Base-by-base conservation (phyloP, 2,797 vertebrate genomes). In the Cirrhinus mrigala region DNA sequence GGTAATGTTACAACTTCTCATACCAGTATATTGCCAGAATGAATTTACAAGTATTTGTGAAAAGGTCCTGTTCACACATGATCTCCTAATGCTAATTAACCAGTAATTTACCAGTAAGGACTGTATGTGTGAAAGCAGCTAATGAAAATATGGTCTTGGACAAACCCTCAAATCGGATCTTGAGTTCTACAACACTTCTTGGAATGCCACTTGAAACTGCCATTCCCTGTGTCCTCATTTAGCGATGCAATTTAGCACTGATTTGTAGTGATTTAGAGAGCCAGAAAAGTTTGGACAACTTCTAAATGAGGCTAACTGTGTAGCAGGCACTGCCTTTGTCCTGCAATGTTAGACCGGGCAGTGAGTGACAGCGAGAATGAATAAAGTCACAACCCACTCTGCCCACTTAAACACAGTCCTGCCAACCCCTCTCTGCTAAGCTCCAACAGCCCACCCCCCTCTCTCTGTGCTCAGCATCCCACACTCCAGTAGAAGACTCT, bases 391-490 rank as follows among this genome's bases (percentile, higher is more conserved):
- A 10, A 4, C 29, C 29, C 58, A 75, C 2, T n/a, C 27, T 75
- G 56, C 27, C 58, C 81, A 50, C 58, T 64, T 40, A 68, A 66
- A 76, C 40, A 64, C 58, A 64, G 77, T 27, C 40, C 77, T 22
- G 16, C 37, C 40, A 82, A 12, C 44, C 40, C 40, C 37, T 73
- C 68, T 60, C 37, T 3, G 18, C 16, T 71, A 40, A 60, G 18
- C 54, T 46, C 20, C 71, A 83, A 10, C 8, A 50, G 37, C 74
- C 33, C 18, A 62, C 18, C n/a, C 62, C 18, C 20, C 44, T 66
- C n/a, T 29, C 27, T 44, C 33, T 10, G 18, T 81, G 18, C 18
- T 48, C 78, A 80, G 46, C 60, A 68, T 66, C 62, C 69, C 62
- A 80, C 46, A 80, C 46, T 69, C 46, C 50, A 46, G 33, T 20